Evolutionary conservation across 2,113 vertebrate genomes (phyloP), one percentile per base, ranked within the genome.

Genomic region (Cyanocitta stelleri): DNA sequence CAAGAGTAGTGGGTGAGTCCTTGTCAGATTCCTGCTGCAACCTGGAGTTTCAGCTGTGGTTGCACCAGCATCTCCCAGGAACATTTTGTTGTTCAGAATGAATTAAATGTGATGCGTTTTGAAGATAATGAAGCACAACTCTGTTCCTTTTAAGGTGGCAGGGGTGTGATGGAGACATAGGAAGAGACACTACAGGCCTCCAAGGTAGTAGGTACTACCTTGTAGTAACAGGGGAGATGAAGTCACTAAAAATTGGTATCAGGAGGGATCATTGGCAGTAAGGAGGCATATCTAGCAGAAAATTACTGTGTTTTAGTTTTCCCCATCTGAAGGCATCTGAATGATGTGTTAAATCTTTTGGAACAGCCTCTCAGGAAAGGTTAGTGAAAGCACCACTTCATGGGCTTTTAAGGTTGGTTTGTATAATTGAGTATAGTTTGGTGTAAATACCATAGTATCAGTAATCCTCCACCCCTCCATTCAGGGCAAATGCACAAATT

Each of bases 1-100:
- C 99, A 80, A 98, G 99, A 86, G 99, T 99, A 32, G 99, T 99
- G 76, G 99, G 99, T 99, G 94, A 98, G 99, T 98, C 72, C 85
- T n/a, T 37, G 12, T 7, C 33, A 74, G 8, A 35, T 85, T 84
- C 46, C 6, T 64, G 39, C 79, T 85, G 69, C 51, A 79, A 48
- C 59, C 55, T 75, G 66, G 49, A 29, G 93, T 84, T 81, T 69
- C 81, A 89, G 56, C 76, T 82, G 2, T 18, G 13, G 37, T 61
- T 62, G 5, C 59, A 62, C 43, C 69, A 68, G 41, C 54, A 59
- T 86, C 71, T 74, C 64, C 71, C 55, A 29, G 61, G 44, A 89
- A 24, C 13, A 6, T 54, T 58, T 43, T 72, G 10, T 62, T 90
- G 37, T 64, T 89, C 63, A 75, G 55, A 84, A 29, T 66, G 13